phyloP scores from a whole-genome alignment of 2,113 vertebrate species.

The Callipepla squamata region DNA sequence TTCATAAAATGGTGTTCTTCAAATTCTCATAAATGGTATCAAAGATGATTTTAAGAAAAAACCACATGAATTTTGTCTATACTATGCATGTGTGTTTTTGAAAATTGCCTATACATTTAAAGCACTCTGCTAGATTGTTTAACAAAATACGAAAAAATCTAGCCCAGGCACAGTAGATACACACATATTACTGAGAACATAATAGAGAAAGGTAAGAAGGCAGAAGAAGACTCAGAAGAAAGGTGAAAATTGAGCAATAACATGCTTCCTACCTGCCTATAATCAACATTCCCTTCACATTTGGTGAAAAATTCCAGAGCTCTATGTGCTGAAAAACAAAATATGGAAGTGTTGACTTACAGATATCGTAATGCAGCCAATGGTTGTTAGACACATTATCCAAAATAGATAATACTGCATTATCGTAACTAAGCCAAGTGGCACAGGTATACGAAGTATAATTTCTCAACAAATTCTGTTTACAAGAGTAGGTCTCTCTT shows the following conservation, averaged over 20 bases:
- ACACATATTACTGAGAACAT: not conserved
- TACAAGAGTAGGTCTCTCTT: not conserved
- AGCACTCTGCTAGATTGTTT: not conserved
- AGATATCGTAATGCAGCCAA: not conserved
- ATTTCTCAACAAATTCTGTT: not conserved
- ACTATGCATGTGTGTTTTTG: not conserved
- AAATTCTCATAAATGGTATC: not conserved
- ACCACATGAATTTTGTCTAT: not conserved
- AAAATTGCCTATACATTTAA: not conserved
- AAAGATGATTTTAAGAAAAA: not conserved
- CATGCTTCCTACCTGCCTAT: conserved; percentile 73
- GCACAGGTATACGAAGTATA: not conserved
- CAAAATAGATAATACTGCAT: not conserved
- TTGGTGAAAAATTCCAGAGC: conserved; percentile 79
- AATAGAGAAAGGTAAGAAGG: not conserved
- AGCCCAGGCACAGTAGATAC: not conserved
- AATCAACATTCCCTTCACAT: conserved; percentile 68
- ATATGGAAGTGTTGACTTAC: not conserved
- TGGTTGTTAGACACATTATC: not conserved
- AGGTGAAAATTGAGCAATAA: not conserved
- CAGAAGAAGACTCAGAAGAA: not conserved
- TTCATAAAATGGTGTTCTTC: not conserved
- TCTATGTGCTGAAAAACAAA: conserved; percentile 78
- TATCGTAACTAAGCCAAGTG: not conserved
- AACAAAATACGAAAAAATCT: not conserved